These are phyloP conservation scores for Camelus dromedarius DNA, from an alignment of 2,113 vertebrate genomes.

Conservation along the genomic window DNA sequence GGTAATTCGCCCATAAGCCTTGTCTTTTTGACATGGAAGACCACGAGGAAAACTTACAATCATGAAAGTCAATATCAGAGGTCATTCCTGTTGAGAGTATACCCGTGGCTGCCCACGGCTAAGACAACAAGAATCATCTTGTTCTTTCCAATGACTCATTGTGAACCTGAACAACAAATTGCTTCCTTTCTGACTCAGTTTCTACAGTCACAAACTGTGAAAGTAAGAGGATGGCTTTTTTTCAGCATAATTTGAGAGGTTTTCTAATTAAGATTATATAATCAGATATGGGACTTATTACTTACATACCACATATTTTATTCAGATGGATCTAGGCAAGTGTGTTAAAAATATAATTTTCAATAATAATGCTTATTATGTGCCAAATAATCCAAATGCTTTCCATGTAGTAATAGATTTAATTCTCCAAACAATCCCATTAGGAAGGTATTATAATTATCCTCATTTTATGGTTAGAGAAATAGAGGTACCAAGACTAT, in stretches of 20 bases:
- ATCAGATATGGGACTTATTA: not conserved
- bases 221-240: not conserved
- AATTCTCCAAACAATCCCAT: not conserved
- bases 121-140: not conserved
- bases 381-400: not conserved
- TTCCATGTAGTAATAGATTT: not conserved
- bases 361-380: not conserved
- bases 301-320: not conserved
- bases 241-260: not conserved
- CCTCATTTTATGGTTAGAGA: not conserved
- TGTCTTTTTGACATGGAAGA: not conserved
- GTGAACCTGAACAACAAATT: not conserved
- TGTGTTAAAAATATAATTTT: not conserved
- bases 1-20: not conserved
- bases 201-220: not conserved
- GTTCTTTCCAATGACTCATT: not conserved
- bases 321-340: not conserved
- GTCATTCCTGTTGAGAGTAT: not conserved
- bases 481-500: not conserved
- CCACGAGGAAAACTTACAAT: not conserved
- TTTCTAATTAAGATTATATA: not conserved
- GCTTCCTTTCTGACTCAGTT: not conserved
- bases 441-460: not conserved
- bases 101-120: not conserved
- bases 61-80: not conserved